Evolutionary conservation across 2,797 vertebrate genomes (phyloP), one percentile per base, ranked within the genome.

Genomic region (Huso huso): DNA sequence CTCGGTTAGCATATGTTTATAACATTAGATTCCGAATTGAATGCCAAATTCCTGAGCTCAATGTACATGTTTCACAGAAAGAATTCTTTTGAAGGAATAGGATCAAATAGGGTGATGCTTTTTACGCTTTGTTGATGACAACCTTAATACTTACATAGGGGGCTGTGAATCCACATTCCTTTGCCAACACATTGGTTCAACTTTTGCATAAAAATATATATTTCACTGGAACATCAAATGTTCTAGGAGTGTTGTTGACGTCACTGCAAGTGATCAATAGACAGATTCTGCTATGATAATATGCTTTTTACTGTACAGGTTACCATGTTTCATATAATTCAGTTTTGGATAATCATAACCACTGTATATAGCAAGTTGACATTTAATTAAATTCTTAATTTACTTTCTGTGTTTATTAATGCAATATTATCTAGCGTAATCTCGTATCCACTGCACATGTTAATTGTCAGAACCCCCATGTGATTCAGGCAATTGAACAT

Each of bases 71-170:
- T 13, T 58, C 12, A 10, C 55, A 37, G 37, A 37, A 37, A 37
- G 23, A 37, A 37, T 13, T 11, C 8, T 59, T 59, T 49, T 37
- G 37, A 37, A 37, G 37, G 37, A 37, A 37, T 37, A 49, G 10
- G 11, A 49, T 60, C 48, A 58, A 66, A 66, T 11, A 49, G 12
- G 49, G 37, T 48, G 3, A 58, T 50, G 9, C 49, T 55, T 55
- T 60, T n/a, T 59, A 55, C 65, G 48, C 48, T 66, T 66, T 37
- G 55, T 58, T 58, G 55, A 15, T 59, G 12, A 15, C 8, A 49
- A 48, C 53, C 65, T 49, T 49, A 49, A 50, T 65, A 65, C 58
- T 66, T 57, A 60, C 65, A 8, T 13, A 66, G 48, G 23, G 48
- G 53, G 10, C 13, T 49, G 37, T 7, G 55, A 66, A 48, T 49